Evolutionary conservation across 1,140 invertebrate genomes (phyloP).

Genomic region (Pemphigus obesinymphae): DNA sequence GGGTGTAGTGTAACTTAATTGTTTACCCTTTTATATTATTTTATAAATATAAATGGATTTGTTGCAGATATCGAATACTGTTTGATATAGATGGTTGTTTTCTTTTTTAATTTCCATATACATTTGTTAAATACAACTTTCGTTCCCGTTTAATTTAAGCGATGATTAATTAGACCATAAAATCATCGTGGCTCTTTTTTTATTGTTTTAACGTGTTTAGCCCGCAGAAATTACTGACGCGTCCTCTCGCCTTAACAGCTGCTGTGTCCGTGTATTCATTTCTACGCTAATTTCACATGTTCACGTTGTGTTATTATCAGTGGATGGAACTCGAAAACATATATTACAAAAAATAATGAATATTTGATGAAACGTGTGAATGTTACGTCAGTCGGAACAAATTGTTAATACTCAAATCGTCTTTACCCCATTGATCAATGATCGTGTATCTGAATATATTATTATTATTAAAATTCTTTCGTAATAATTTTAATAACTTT

Average conservation of each 20-base stretch:
- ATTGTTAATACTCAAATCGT: neutral
- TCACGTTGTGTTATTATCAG: neutral
- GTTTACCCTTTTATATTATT: no score
- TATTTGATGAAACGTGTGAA: neutral
- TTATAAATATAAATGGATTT: neutral
- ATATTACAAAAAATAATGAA: neutral
- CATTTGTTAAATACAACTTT: neutral
- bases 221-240: slow-evolving; percentile 14
- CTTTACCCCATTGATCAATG: no score
- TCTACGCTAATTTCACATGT: neutral
- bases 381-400: neutral
- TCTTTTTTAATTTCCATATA: neutral
- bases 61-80: neutral
- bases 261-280: neutral
- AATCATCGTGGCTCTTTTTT: neutral
- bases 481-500: neutral
- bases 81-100: slow-evolving; percentile 7
- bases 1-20: no score
- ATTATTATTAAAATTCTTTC: neutral
- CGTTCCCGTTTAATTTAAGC: neutral
- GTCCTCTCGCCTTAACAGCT: neutral
- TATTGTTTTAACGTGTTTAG: neutral
- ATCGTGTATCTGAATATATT: no score
- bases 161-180: slow-evolving; percentile 23
- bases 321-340: neutral